These are phyloP conservation scores for Acropternis orthonyx DNA, from an alignment of 2,797 vertebrate species.

Conservation along the genomic window DNA sequence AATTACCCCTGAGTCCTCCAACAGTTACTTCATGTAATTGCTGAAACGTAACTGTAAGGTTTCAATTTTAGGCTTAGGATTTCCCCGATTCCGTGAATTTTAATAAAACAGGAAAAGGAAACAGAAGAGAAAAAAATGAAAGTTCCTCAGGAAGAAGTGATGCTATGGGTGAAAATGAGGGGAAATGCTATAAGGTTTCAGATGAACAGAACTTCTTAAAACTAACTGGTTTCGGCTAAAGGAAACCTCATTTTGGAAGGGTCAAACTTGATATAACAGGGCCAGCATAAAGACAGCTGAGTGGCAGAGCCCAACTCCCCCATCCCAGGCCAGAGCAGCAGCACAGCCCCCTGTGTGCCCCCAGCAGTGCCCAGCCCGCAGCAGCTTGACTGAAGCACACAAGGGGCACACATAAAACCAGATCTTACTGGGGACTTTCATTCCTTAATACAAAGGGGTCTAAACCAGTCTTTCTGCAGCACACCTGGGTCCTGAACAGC, in stretches of 20 bases:
- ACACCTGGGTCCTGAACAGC: accelerated
- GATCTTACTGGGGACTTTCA: accelerated
- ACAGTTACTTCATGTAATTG: background rate
- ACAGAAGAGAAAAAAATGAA: background rate
- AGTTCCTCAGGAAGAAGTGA: background rate
- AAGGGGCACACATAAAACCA: accelerated
- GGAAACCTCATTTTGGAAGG: background rate
- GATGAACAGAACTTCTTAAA: background rate
- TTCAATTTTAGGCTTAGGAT: background rate
- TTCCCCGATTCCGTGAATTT: accelerated
- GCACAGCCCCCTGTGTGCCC: background rate
- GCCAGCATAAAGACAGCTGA: background rate
- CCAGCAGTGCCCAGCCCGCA: background rate
- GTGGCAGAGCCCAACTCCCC: accelerated
- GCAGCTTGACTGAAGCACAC: accelerated
- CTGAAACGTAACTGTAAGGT: background rate
- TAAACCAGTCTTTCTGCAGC: background rate
- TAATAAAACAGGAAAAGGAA: background rate
- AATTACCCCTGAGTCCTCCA: background rate
- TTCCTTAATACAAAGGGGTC: background rate
- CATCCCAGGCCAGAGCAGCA: background rate
- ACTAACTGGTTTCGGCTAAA: background rate
- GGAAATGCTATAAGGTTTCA: background rate
- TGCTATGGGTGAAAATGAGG: background rate
- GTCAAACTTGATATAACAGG: accelerated